These are phyloP conservation scores for Tipula unca DNA, from an alignment of 2,888 invertebrate genomes.

Conservation along the genomic window DNA sequence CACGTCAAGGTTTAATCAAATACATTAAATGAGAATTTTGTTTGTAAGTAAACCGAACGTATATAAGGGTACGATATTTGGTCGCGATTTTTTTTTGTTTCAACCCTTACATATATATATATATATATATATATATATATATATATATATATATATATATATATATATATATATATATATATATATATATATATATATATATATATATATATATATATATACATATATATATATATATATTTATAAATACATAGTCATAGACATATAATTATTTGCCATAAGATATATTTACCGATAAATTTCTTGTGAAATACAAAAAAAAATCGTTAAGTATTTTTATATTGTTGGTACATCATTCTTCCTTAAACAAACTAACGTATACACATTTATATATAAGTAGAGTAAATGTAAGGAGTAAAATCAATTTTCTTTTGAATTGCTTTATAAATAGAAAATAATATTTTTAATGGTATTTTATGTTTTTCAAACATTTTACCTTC, in stretches of 20 bases:
- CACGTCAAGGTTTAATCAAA: conserved; percentile 19
- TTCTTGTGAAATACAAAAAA: not conserved
- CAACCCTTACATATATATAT: not conserved
- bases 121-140: no score
- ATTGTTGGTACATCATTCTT: not conserved
- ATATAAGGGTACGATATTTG: not conserved
- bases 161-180: not conserved
- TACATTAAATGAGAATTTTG: not conserved
- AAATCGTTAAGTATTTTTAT: not conserved
- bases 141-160: no score
- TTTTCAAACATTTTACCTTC: not conserved
- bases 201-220: not conserved
- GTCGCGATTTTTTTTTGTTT: not conserved
- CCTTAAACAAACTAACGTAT: not conserved
- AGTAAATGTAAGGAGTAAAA: conserved; percentile 14
- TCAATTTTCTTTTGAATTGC: conserved; percentile 19
- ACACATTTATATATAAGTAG: not conserved
- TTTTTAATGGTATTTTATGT: conserved; percentile 17
- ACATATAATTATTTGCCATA: not conserved
- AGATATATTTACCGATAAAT: not conserved
- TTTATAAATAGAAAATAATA: conserved; percentile 18
- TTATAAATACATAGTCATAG: no score
- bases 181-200: not conserved
- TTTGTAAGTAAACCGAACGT: not conserved
- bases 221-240: no score